A percentile compares a stretch with the other conserved stretches of the same genome.
These are phyloP conservation scores for Acridotheres tristis DNA, from an alignment of 2,797 vertebrate species.

Conservation along the genomic window DNA sequence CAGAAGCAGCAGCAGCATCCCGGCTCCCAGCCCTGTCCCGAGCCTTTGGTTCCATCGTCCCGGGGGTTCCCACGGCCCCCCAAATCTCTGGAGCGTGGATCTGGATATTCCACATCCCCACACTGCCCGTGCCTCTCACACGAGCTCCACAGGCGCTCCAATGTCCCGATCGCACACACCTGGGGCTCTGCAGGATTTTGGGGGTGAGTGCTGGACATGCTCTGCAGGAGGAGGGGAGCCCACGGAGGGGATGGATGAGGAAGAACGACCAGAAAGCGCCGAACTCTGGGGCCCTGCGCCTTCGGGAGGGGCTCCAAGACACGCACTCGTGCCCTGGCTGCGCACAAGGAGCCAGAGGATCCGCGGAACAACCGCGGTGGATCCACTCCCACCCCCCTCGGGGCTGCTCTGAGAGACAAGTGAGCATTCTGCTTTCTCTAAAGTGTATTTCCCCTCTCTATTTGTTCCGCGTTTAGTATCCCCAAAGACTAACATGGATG, in stretches of 20 bases:
- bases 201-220: rapidly evolving
- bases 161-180: rapidly evolving
- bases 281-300: background rate
- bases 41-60: rapidly evolving
- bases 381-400: background rate
- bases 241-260: background rate
- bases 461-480: rapidly evolving
- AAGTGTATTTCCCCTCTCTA: rapidly evolving
- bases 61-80: background rate
- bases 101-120: rapidly evolving
- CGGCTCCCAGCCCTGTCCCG: background rate
- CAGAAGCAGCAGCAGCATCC: background rate
- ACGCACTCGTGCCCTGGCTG: background rate
- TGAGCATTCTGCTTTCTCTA: background rate
- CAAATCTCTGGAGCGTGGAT: background rate
- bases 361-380: background rate
- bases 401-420: background rate
- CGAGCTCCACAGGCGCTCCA: background rate
- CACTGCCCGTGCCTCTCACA: rapidly evolving
- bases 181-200: background rate
- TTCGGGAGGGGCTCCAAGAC: background rate
- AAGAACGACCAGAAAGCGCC: rapidly evolving
- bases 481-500: background rate
- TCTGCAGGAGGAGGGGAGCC: background rate
- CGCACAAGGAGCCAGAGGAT: background rate